These are phyloP conservation scores for Serranus cabrilla DNA, from an alignment of 2,797 vertebrate genomes.

Conservation along the genomic window DNA sequence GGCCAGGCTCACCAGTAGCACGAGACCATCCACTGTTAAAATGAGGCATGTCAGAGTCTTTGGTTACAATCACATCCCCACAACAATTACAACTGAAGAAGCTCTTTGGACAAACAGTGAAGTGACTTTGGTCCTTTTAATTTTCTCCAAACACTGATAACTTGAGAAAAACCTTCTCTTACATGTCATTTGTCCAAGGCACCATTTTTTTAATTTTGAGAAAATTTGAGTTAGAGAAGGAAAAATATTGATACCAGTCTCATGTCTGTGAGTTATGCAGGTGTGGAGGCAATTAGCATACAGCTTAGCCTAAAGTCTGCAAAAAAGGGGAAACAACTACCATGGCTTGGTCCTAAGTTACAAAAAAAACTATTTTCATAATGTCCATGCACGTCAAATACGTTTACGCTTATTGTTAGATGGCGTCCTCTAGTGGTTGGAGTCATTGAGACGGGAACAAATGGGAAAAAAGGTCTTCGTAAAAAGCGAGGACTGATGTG, in stretches of 20 bases:
- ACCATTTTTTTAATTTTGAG: no score
- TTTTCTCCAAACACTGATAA: not conserved
- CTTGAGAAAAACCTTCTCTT: no score
- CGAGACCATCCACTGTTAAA: not conserved
- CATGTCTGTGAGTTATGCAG: not conserved
- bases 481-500: no score
- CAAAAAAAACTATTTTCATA: no score
- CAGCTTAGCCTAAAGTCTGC: not conserved
- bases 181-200: no score
- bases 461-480: no score
- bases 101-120: not conserved
- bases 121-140: not conserved
- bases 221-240: not conserved
- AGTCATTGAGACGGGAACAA: no score
- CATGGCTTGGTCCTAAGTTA: not conserved
- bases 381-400: no score
- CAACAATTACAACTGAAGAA: not conserved
- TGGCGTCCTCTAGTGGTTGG: no score
- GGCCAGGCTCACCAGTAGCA: not conserved
- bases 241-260: not conserved
- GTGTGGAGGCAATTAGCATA: slow-evolving; percentile 9
- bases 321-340: not conserved
- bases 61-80: not conserved
- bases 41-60: not conserved
- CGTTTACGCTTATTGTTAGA: no score